These are phyloP conservation scores for Tangara arthus DNA, from an alignment of 2,797 vertebrate species.

Conservation along the genomic window DNA sequence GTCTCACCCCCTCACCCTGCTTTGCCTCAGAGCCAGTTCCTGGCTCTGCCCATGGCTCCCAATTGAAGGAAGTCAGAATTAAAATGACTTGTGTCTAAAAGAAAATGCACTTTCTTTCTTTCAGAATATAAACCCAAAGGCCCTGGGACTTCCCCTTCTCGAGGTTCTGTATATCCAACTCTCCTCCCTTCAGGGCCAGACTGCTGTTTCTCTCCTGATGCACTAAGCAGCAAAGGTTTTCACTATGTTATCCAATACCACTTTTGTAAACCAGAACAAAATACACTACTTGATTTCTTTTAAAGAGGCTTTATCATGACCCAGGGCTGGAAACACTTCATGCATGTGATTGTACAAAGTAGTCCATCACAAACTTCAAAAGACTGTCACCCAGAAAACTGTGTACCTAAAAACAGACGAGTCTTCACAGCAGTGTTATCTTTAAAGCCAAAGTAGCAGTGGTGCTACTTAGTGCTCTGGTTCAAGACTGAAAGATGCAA, in stretches of 20 bases:
- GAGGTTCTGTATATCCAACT: background rate
- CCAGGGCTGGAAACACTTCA: slow-evolving; percentile 13
- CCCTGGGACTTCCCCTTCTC: background rate
- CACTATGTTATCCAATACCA: background rate
- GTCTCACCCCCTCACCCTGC: background rate
- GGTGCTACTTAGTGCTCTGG: background rate
- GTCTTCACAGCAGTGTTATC: background rate
- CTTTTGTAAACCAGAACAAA: slow-evolving; percentile 18
- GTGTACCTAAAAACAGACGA: background rate
- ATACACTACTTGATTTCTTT: slow-evolving; percentile 19
- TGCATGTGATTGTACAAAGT: background rate
- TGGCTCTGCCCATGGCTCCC: background rate
- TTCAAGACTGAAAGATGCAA: background rate
- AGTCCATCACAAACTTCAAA: slow-evolving; percentile 38
- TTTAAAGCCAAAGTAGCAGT: background rate
- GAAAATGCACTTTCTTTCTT: background rate
- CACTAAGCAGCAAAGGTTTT: background rate
- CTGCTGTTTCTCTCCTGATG: background rate
- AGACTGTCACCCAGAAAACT: slow-evolving; percentile 1
- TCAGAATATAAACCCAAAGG: background rate
- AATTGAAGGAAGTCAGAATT: background rate
- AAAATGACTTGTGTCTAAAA: background rate
- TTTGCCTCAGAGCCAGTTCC: background rate
- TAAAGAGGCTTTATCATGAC: slow-evolving; percentile 35
- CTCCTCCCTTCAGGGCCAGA: background rate